These are phyloP conservation scores for Macropus fuliginosus DNA, from an alignment of 2,797 vertebrate genomes.

Conservation along the genomic window DNA sequence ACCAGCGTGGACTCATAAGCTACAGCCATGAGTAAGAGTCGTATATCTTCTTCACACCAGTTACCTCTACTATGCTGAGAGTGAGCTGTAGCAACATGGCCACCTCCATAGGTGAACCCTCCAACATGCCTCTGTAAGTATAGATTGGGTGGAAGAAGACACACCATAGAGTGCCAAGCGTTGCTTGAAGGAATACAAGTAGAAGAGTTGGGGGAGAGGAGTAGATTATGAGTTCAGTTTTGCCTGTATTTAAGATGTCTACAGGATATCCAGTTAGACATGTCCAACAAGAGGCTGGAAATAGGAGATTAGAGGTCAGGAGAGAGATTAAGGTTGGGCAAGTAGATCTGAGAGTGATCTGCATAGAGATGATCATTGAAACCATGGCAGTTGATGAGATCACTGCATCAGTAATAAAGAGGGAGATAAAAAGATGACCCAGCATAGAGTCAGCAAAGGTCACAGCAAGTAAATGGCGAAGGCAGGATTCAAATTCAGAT, in stretches of 20 bases:
- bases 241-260: not conserved
- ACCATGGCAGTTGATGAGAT: not conserved
- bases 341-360: not conserved
- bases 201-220: not conserved
- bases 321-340: not conserved
- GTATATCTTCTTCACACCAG: not conserved
- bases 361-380: not conserved
- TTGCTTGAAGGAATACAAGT: not conserved
- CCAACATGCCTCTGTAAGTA: not conserved
- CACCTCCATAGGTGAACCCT: not conserved
- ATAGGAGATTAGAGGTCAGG: not conserved
- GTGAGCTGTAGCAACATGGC: not conserved
- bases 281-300: not conserved
- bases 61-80: not conserved
- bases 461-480: not conserved
- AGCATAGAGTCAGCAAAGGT: not conserved
- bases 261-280: not conserved
- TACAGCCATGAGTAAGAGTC: not conserved
- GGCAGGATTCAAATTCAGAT: not conserved
- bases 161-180: not conserved
- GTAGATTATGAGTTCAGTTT: not conserved
- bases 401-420: not conserved
- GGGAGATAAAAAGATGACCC: not conserved
- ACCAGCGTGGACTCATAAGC: not conserved
- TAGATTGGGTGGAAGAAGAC: not conserved